Percentiles rank a stretch among this genome's conserved stretches.
Conservation (phyloP, 2,888 invertebrate genomes). For the Vesta saturnalis region DNA sequence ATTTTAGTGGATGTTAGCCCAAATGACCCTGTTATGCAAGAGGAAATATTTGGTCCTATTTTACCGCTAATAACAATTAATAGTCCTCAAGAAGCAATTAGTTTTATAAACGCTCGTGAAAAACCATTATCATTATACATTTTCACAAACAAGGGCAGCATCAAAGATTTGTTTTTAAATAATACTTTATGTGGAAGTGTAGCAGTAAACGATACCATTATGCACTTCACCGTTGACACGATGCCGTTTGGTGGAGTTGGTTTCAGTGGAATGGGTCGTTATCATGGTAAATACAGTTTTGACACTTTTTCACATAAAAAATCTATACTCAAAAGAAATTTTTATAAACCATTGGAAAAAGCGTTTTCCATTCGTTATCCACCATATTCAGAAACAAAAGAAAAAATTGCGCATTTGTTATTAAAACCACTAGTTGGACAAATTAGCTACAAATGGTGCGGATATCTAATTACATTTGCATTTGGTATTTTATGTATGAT, state of each 20-base stretch:
- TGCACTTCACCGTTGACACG: constrained; percentile 88
- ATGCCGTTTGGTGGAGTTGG: constrained; percentile 99
- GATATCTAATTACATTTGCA: constrained; percentile 60
- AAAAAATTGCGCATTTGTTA: constrained; percentile 57
- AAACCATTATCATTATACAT: constrained; percentile 92
- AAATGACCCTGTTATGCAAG: constrained; percentile 83
- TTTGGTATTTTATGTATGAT: constrained; percentile 21
- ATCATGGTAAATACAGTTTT: constrained; percentile 91
- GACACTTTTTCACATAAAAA: constrained; percentile 96
- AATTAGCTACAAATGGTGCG: constrained; percentile 69
- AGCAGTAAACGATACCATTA: constrained; percentile 85
- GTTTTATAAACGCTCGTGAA: constrained; percentile 88
- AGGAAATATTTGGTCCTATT: constrained; percentile 98
- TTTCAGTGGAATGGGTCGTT: constrained; percentile 90
- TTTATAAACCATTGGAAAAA: constrained; percentile 75
- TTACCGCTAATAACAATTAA: constrained; percentile 88
- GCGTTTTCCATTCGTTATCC: constrained; percentile 80
- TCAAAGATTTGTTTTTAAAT: constrained; percentile 70
- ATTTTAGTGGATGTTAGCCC: constrained; percentile 78
- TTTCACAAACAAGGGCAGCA: constrained; percentile 74
- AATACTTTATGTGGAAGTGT: constrained; percentile 85
- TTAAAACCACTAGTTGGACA: constrained; percentile 71
- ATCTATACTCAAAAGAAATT: constrained; percentile 77
- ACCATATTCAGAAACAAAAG: constrained; percentile 68
- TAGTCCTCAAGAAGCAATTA: constrained; percentile 88